Evolutionary conservation across 2,797 vertebrate genomes (phyloP).

Genomic region (Glossophaga mutica): DNA sequence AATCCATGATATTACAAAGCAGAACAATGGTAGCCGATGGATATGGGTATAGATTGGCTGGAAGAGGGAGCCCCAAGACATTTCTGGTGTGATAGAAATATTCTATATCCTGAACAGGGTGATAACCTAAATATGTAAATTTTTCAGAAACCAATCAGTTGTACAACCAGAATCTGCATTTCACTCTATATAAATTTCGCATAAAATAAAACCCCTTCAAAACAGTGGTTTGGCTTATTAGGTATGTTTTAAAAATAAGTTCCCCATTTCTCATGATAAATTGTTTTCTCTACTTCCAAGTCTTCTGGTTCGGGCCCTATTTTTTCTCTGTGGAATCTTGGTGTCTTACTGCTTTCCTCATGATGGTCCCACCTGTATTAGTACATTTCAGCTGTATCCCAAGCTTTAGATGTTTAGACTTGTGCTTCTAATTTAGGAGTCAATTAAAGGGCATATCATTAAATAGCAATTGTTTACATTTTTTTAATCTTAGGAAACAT

Average conservation of each 20-base stretch:
- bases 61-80: neutral
- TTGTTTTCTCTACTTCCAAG: neutral
- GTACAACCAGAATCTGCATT: neutral
- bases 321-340: neutral
- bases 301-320: neutral
- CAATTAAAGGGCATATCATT: neutral
- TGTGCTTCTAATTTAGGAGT: neutral
- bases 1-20: neutral
- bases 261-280: neutral
- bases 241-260: neutral
- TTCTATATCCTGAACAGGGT: neutral
- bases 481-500: neutral
- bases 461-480: neutral
- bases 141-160: neutral
- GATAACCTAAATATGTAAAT: neutral
- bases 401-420: neutral
- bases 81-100: neutral
- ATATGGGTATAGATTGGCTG: neutral
- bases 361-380: neutral
- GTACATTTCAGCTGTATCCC: neutral
- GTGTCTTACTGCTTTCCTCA: neutral
- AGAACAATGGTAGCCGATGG: neutral
- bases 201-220: neutral
- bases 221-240: neutral
- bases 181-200: neutral